Evolutionary conservation across 2,113 vertebrate species (phyloP).

Genomic region (Seriola aureovittata): DNA sequence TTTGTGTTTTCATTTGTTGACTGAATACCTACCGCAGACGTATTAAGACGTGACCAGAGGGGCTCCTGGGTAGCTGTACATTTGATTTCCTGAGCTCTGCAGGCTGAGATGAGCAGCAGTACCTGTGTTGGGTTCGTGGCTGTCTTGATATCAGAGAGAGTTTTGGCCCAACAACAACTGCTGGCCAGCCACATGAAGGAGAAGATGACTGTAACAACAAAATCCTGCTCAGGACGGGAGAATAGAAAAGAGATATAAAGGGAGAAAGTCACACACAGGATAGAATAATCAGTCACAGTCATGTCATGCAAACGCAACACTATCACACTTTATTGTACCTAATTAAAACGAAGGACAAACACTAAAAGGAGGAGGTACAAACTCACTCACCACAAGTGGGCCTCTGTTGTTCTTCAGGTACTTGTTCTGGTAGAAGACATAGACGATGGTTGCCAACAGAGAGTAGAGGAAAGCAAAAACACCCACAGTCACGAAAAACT

Average conservation of each 20-base stretch:
- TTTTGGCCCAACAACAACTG: conserved; percentile 96
- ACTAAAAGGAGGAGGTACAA: not conserved
- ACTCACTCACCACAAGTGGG: conserved; percentile 92
- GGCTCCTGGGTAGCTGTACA: conserved; percentile 91
- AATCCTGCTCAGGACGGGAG: conserved; percentile 87
- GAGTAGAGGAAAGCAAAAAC: conserved; percentile 98
- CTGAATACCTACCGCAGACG: conserved; percentile 89
- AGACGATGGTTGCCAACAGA: conserved; percentile 94
- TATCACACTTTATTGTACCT: not conserved
- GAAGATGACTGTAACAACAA: conserved; percentile 94
- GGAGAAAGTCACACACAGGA: not conserved
- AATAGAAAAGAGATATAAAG: conserved; percentile 7
- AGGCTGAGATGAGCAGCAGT: conserved; percentile 92
- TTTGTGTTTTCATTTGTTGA: not conserved
- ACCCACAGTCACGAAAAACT: conserved; percentile 95
- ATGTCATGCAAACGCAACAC: not conserved
- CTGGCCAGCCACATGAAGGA: conserved; percentile 95
- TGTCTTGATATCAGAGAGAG: conserved; percentile 92
- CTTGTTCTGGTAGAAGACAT: conserved; percentile 99
- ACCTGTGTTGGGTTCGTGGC: conserved; percentile 92
- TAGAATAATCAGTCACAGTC: not conserved
- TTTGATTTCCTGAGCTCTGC: conserved; percentile 91
- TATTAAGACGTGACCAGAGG: conserved; percentile 94
- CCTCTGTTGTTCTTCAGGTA: conserved; percentile 98
- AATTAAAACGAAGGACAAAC: not conserved